Evolutionary conservation across 2,888 invertebrate genomes (phyloP).

Genomic region (Pristionchus arcanus): DNA sequence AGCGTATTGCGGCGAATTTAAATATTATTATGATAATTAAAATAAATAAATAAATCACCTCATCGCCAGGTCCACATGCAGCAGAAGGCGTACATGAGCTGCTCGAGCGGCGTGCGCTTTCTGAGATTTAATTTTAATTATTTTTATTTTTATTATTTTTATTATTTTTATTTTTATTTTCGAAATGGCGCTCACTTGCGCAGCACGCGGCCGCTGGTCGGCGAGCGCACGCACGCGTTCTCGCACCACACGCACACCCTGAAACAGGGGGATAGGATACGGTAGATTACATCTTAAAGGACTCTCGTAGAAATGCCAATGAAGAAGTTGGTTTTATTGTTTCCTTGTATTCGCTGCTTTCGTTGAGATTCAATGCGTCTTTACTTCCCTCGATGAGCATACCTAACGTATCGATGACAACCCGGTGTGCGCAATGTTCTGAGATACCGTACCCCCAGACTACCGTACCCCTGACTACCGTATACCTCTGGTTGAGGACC

Average conservation of each 20-base stretch:
- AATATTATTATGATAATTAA: not conserved
- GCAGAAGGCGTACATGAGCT: constrained; percentile 45
- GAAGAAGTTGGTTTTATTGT: too few relatives aligned
- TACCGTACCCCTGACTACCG: not conserved
- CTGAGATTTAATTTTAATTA: not conserved
- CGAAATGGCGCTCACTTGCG: not conserved
- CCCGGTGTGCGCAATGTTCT: too few relatives aligned
- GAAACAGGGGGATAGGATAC: not conserved
- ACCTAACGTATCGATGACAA: too few relatives aligned
- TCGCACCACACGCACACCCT: constrained; percentile 47
- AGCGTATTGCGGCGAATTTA: not conserved
- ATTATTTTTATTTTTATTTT: not conserved
- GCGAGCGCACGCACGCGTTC: constrained; percentile 45
- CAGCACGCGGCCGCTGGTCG: constrained; percentile 20
- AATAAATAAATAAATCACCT: not conserved
- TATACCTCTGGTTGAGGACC: constrained; percentile 31
- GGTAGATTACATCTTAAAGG: too few relatives aligned
- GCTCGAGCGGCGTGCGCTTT: constrained; percentile 45
- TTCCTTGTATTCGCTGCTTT: too few relatives aligned
- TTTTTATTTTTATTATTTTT: not conserved
- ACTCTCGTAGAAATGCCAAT: too few relatives aligned
- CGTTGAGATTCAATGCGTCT: too few relatives aligned
- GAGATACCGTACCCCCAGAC: not conserved
- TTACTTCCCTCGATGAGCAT: too few relatives aligned
- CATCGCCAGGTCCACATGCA: constrained; percentile 54